Evolutionary conservation across 2,888 invertebrate species (phyloP).

Genomic region (Cheilosia urbana): DNA sequence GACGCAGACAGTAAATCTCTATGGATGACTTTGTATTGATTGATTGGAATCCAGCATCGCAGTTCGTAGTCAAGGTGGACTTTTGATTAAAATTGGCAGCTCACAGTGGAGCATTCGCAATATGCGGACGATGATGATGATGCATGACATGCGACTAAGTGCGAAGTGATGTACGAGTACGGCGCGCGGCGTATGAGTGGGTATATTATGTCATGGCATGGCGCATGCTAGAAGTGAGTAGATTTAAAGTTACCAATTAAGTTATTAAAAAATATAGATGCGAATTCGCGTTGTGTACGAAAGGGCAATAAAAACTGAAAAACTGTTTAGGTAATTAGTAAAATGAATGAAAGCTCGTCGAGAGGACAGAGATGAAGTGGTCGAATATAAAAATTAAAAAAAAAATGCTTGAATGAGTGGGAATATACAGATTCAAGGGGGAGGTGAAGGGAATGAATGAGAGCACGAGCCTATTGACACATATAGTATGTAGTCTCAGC

Average conservation of each 20-base stretch:
- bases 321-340: background rate
- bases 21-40: conserved; percentile 54
- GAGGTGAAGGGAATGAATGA: too few relatives aligned
- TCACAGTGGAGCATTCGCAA: conserved; percentile 5
- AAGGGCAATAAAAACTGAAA: conserved; percentile 3
- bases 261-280: conserved; percentile 1
- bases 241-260: conserved; percentile 13
- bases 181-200: background rate
- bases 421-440: too few relatives aligned
- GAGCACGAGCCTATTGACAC: too few relatives aligned
- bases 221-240: conserved; percentile 6
- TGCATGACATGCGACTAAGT: conserved; percentile 25
- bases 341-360: background rate
- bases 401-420: too few relatives aligned
- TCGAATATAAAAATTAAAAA: too few relatives aligned
- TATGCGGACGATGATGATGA: conserved; percentile 21
- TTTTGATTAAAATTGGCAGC: conserved; percentile 61
- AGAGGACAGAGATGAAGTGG: too few relatives aligned
- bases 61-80: conserved; percentile 34
- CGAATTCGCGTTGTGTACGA: background rate
- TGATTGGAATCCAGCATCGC: conserved; percentile 58
- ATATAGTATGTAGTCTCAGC: too few relatives aligned
- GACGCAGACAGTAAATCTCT: conserved; percentile 45
- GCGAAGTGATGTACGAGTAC: conserved; percentile 29
- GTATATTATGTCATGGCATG: conserved; percentile 1